Base-by-base conservation (phyloP, 2,797 vertebrate genomes). In the Synaphobranchus kaupii region DNA sequence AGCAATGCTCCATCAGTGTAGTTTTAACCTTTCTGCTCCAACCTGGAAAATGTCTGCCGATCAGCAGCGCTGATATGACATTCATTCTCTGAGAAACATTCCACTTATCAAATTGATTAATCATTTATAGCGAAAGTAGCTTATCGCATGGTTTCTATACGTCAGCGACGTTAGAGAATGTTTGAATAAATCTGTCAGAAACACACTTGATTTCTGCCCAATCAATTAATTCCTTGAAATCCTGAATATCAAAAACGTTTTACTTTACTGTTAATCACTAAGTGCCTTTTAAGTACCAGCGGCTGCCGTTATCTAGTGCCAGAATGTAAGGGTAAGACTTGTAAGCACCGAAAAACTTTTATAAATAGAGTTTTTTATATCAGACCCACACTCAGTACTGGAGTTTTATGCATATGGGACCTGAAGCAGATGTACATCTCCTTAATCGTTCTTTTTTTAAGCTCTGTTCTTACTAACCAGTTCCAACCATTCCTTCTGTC, bases 401-500 rank as follows among this genome's bases (percentile, higher is more conserved):
- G 3, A 20, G 15, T 76, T 17, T 44, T 17, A 20, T 39, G 71
- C 13, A 76, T 39, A 44, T 6, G 13, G 34, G 71, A 34, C 15
- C 15, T 12, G 5, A 76, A 68, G 12, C 5, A 4, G 47, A 31
- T 63, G n/a, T 84, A 7, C 20, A 54, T 56, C 52, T 66, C 48
- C 10, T 44, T 28, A 85, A 47, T 68, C 9, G 3, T 25, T 58
- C n/a, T 20, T 73, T 15, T 63, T 58, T 63, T 4, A 25, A 54
- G 47, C 31, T 66, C 71, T 71, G 2, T 48, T 20, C 6, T 47
- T 83, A 88, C 87, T 88, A 88, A 88, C 84, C 25, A 56, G 60
- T 78, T 86, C 68, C 87, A 58, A 92, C 92, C 20, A 44, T 60
- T 76, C 82, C 54, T 34, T 88, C 44, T 34, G 83, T 86, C 88